phyloP scores from a whole-genome alignment of 2,113 vertebrate species.

The Solenodon paradoxus region DNA sequence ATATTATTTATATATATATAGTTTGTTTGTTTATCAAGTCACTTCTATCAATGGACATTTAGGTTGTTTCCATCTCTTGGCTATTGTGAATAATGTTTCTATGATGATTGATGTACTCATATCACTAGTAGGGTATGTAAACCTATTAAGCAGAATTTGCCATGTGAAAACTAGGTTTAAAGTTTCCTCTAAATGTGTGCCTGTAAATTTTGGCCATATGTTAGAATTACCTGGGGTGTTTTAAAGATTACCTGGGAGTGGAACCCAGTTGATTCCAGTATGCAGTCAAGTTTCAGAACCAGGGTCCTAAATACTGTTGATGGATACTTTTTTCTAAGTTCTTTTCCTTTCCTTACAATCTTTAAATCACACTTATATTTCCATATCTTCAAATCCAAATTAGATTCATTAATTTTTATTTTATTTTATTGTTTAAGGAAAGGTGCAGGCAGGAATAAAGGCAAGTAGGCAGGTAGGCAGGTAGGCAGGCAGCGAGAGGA shows the following conservation, averaged over 20 bases:
- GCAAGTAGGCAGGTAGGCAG: too few relatives aligned
- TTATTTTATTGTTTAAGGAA: too few relatives aligned
- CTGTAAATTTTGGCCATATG: neutral
- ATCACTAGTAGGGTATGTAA: neutral
- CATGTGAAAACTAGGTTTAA: neutral
- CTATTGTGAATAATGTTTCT: too few relatives aligned
- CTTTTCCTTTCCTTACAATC: neutral
- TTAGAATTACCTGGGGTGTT: neutral
- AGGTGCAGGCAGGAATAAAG: too few relatives aligned
- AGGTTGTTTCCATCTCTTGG: too few relatives aligned
- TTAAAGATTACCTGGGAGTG: neutral
- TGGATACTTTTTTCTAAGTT: neutral
- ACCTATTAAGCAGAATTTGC: neutral
- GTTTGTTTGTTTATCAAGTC: neutral
- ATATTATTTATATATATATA: too few relatives aligned
- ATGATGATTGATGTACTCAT: neutral
- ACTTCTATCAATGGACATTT: too few relatives aligned
- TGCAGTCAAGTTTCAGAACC: neutral
- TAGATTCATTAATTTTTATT: too few relatives aligned
- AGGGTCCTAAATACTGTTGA: neutral
- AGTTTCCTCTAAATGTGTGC: neutral
- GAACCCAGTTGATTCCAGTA: neutral
- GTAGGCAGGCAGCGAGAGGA: too few relatives aligned
- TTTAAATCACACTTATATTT: neutral
- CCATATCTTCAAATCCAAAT: neutral